These are phyloP conservation scores for Lophotriccus pileatus DNA, from an alignment of 2,797 vertebrate genomes.

Conservation along the genomic window DNA sequence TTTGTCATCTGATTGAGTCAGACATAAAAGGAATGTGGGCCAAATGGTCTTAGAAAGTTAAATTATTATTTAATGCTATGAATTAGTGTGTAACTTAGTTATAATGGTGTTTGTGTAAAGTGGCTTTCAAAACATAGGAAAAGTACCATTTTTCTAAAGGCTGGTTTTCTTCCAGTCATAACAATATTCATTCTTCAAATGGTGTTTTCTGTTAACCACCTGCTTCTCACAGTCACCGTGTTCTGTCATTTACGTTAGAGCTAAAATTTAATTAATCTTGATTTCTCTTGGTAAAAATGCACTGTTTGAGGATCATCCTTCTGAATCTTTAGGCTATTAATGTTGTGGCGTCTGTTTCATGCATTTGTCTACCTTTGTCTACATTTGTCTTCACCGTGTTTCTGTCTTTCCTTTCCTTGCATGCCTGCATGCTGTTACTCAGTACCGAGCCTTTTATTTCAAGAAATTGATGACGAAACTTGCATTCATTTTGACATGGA, in stretches of 20 bases:
- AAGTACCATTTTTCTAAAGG: neutral
- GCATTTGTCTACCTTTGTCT: constrained; percentile 44
- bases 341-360: neutral
- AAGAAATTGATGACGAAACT: constrained; percentile 68
- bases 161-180: neutral
- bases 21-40: neutral
- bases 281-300: neutral
- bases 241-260: neutral
- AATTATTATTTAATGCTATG: neutral
- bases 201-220: neutral
- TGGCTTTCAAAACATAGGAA: neutral
- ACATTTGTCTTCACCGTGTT: constrained; percentile 49
- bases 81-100: neutral
- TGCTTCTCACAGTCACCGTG: neutral
- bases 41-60: neutral
- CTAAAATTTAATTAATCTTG: neutral
- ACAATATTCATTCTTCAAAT: neutral
- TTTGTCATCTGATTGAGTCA: neutral
- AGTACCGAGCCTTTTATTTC: constrained; percentile 66
- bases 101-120: neutral
- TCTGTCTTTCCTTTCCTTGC: constrained; percentile 60
- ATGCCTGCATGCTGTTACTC: constrained; percentile 61
- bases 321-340: constrained; percentile 1
- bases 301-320: neutral
- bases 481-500: constrained; percentile 67